phyloP scores from a whole-genome alignment of 2,113 vertebrate species.

The Gobiocypris rarus region DNA sequence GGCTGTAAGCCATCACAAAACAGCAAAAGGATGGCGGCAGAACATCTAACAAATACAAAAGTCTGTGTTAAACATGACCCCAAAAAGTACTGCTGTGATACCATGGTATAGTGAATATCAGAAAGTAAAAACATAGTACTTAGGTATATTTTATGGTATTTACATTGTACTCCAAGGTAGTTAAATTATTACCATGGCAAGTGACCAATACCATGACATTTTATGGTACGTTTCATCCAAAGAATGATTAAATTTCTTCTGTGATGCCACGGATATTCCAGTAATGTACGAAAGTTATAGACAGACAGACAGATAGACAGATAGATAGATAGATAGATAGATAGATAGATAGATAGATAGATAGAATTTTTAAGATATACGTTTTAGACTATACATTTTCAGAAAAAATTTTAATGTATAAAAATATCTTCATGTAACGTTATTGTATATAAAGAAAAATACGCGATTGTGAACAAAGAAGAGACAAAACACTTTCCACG shows the following conservation, averaged over 20 bases:
- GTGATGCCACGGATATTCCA: neutral
- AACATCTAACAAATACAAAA: neutral
- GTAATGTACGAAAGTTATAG: neutral
- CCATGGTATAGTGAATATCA: neutral
- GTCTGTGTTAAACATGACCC: neutral
- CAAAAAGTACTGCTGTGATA: neutral
- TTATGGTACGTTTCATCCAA: neutral
- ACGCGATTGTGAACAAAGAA: neutral
- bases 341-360: constrained; percentile 43
- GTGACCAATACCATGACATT: neutral
- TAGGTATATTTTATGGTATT: neutral
- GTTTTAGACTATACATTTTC: too few relatives aligned
- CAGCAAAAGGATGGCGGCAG: neutral
- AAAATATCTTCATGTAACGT: too few relatives aligned
- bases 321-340: neutral
- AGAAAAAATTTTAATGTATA: too few relatives aligned
- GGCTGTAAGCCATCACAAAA: constrained; percentile 5
- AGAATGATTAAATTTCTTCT: neutral
- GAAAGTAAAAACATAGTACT: neutral
- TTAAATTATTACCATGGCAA: neutral
- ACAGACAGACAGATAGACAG: neutral
- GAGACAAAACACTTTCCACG: neutral
- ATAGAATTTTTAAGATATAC: too few relatives aligned
- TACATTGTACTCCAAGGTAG: neutral
- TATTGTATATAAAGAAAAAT: neutral